These are phyloP conservation scores for Drosophila merina DNA, from an alignment of 2,888 invertebrate genomes.

Conservation along the genomic window DNA sequence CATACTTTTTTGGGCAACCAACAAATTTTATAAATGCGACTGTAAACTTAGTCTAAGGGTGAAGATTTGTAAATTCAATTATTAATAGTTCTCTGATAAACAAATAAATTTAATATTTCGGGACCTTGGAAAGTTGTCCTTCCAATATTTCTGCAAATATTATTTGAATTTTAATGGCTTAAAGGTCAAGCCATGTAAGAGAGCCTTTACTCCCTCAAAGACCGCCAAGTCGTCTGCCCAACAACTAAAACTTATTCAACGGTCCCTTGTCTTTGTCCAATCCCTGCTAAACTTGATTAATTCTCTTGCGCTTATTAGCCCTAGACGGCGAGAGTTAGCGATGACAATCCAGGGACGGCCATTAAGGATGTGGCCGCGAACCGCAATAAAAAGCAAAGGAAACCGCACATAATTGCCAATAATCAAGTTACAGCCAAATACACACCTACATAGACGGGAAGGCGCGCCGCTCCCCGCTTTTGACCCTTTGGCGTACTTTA, in stretches of 20 bases:
- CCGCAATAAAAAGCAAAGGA: slow-evolving; percentile 43
- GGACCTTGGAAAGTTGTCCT: too few relatives aligned
- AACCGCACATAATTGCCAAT: slow-evolving; percentile 70
- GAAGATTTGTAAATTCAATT: too few relatives aligned
- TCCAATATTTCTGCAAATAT: too few relatives aligned
- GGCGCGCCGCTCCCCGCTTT: slow-evolving; percentile 2
- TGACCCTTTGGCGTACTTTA: slow-evolving; percentile 24
- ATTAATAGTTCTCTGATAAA: too few relatives aligned
- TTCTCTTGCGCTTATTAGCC: slow-evolving; percentile 48
- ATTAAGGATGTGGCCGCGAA: slow-evolving; percentile 14
- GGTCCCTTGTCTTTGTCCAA: slow-evolving; percentile 24
- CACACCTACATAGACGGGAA: slow-evolving; percentile 13
- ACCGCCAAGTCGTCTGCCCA: neutral
- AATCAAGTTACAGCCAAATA: slow-evolving; percentile 56
- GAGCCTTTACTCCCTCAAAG: neutral
- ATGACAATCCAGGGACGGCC: slow-evolving; percentile 21
- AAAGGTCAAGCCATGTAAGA: neutral
- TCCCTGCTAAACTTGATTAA: slow-evolving; percentile 56
- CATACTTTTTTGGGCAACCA: slow-evolving; percentile 25
- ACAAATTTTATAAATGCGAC: too few relatives aligned
- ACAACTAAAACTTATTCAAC: slow-evolving; percentile 22
- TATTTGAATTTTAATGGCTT: too few relatives aligned
- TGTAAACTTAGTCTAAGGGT: too few relatives aligned
- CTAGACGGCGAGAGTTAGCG: slow-evolving; percentile 20
- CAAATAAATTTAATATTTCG: too few relatives aligned